Evolutionary conservation across 2,113 vertebrate genomes (phyloP).

Genomic region (Neofelis nebulosa): DNA sequence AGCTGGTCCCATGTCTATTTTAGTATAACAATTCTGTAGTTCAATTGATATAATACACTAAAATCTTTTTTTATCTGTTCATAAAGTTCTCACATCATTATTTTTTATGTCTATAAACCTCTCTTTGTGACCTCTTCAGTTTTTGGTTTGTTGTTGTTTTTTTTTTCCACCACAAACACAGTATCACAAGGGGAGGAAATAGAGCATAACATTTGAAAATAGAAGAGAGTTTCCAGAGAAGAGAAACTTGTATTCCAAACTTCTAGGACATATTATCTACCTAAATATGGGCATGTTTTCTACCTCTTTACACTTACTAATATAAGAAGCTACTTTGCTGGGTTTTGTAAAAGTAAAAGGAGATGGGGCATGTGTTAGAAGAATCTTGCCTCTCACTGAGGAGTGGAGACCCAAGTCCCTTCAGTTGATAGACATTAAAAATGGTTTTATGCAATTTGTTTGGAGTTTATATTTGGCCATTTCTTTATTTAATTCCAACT

Average conservation of each 20-base stretch:
- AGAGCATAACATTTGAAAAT: background rate
- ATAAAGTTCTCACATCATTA: background rate
- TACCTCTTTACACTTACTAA: background rate
- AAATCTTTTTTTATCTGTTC: slow-evolving; percentile 6
- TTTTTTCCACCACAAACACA: background rate
- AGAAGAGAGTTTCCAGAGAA: background rate
- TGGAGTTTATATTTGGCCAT: background rate
- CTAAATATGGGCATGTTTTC: background rate
- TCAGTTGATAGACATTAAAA: background rate
- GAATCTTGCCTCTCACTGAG: background rate
- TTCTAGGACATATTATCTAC: background rate
- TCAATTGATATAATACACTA: background rate
- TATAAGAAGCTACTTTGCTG: background rate
- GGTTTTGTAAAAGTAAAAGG: background rate
- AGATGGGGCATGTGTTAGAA: background rate
- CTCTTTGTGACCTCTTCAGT: background rate
- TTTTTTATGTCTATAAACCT: background rate
- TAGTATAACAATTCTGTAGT: background rate
- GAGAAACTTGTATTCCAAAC: background rate
- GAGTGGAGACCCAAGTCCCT: background rate
- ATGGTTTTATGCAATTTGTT: background rate
- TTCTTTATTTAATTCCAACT: background rate
- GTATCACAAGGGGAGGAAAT: background rate
- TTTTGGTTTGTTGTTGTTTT: background rate
- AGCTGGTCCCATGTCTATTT: background rate